Percentiles rank a stretch among this genome's conserved stretches.
Conservation (phyloP, 1,140 invertebrate species). For the Drosophila punjabiensis region DNA sequence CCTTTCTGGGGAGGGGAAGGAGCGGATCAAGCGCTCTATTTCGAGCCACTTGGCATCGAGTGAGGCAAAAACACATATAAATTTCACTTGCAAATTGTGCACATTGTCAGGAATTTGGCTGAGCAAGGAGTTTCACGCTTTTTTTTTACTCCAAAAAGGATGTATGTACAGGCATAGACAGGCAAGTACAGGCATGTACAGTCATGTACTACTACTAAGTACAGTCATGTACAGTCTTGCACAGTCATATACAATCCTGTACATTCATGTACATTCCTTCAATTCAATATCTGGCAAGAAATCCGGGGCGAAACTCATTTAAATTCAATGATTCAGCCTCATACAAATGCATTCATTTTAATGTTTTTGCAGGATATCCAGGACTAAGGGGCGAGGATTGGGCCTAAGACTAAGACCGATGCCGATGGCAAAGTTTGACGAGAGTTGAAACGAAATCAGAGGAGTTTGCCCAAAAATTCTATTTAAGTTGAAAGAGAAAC, state of each 20-base stretch:
- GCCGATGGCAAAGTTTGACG: conserved; percentile 35
- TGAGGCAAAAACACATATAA: not conserved
- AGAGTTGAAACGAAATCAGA: conserved; percentile 32
- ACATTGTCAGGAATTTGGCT: conserved; percentile 2
- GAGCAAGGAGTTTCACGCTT: not conserved
- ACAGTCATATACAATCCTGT: conserved; percentile 2
- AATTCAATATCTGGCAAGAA: conserved; percentile 15
- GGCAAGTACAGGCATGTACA: not conserved
- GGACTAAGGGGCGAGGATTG: not conserved
- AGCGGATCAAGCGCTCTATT: conserved; percentile 1
- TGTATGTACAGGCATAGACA: not conserved
- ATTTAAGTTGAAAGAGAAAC: conserved; percentile 57
- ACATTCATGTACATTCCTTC: not conserved
- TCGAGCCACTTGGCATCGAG: conserved; percentile 9
- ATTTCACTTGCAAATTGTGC: conserved; percentile 29
- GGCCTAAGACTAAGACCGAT: not conserved
- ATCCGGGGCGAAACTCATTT: conserved; percentile 21
- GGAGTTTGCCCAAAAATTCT: conserved; percentile 49
- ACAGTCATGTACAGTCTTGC: not conserved
- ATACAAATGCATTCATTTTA: conserved; percentile 37
- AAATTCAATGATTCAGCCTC: conserved; percentile 44
- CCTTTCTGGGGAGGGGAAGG: not conserved
- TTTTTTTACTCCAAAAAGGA: not conserved
- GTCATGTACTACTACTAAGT: not conserved
- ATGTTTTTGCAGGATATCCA: conserved; percentile 9